Evolutionary conservation across 2,888 invertebrate species (phyloP).

Genomic region (Acholoe squamosa): DNA sequence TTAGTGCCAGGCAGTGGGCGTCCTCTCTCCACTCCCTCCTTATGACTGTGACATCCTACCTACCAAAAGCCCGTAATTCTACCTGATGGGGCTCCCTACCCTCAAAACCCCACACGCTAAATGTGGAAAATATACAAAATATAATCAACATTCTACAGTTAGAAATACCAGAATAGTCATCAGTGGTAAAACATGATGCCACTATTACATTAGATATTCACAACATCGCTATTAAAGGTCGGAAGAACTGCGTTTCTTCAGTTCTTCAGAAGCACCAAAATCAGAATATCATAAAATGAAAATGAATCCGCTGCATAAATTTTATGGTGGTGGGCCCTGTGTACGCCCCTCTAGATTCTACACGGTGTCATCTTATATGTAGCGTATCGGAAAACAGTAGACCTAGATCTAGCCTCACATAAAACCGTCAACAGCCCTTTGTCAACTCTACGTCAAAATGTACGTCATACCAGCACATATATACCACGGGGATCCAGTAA

Average conservation of each 20-base stretch:
- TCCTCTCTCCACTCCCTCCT: neutral
- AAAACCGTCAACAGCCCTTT: neutral
- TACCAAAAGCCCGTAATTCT: neutral
- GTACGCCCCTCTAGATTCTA: slow-evolving; percentile 7
- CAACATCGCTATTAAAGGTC: too few relatives aligned
- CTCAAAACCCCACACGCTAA: too few relatives aligned
- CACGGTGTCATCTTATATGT: slow-evolving; percentile 33
- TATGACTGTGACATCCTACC: neutral
- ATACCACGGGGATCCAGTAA: neutral
- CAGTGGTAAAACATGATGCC: too few relatives aligned
- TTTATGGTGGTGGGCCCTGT: neutral
- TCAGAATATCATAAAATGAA: too few relatives aligned
- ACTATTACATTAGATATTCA: too few relatives aligned
- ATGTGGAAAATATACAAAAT: too few relatives aligned
- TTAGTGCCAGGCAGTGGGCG: neutral
- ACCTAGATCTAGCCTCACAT: neutral
- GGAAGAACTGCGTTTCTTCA: too few relatives aligned
- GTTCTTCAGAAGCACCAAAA: too few relatives aligned
- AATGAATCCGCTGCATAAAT: too few relatives aligned
- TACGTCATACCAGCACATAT: neutral
- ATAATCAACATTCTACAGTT: too few relatives aligned
- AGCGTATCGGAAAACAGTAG: neutral
- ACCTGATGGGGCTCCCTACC: too few relatives aligned
- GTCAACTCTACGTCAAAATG: neutral
- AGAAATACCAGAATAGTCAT: too few relatives aligned